Conservation (phyloP, 2,888 invertebrate species). For the Neoascia interrupta region DNA sequence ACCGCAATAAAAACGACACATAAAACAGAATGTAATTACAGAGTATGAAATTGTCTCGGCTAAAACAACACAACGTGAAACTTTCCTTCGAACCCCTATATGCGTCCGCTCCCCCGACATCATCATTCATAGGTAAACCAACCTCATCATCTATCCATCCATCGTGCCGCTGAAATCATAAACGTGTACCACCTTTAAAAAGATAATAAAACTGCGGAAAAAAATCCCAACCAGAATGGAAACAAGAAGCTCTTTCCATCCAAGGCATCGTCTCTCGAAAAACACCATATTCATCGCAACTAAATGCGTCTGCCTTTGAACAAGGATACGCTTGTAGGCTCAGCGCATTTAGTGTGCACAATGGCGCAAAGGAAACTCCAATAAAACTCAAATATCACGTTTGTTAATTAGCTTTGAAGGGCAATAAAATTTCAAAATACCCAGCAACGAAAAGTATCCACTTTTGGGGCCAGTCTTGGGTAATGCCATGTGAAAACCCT, state of each 20-base stretch:
- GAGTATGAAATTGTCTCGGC: slow-evolving; percentile 57
- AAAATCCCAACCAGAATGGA: slow-evolving; percentile 21
- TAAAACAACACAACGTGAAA: slow-evolving; percentile 38
- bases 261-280: slow-evolving; percentile 16
- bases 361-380: slow-evolving; percentile 52
- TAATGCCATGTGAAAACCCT: background rate
- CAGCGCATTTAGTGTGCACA: slow-evolving; percentile 35
- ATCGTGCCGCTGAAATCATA: slow-evolving; percentile 62
- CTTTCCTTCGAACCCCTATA: background rate
- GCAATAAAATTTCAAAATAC: slow-evolving; percentile 77
- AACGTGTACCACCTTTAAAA: slow-evolving; percentile 64
- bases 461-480: background rate
- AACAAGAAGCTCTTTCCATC: slow-evolving; percentile 45
- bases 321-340: slow-evolving; percentile 14
- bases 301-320: slow-evolving; percentile 22
- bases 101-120: background rate
- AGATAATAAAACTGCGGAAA: slow-evolving; percentile 63
- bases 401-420: slow-evolving; percentile 78
- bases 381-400: slow-evolving; percentile 70
- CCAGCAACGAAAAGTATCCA: slow-evolving; percentile 27
- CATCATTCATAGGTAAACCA: slow-evolving; percentile 44
- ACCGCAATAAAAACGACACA: slow-evolving; percentile 63
- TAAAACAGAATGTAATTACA: slow-evolving; percentile 65
- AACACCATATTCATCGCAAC: slow-evolving; percentile 4
- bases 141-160: slow-evolving; percentile 52